Evolutionary conservation across 2,888 invertebrate species (phyloP), one percentile per base, ranked within the genome.

Genomic region (Heliconius ismenius): DNA sequence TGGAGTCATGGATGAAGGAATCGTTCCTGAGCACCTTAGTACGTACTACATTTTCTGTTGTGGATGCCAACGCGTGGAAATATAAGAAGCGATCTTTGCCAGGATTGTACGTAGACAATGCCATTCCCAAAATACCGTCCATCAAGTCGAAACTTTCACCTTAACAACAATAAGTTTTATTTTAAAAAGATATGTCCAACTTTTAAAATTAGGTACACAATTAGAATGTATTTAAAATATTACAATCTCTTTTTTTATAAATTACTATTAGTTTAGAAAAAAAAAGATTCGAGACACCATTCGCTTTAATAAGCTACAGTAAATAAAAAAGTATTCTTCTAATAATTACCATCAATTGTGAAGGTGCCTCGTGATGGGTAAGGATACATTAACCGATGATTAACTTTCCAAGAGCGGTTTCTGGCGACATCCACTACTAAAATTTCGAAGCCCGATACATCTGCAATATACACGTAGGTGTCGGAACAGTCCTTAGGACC

Each of bases 61-160:
- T 93, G 75, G 96, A 95, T 0, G 96, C 96, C 81, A 97, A 91
- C 0, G 96, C 94, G 85, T 97, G 97, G 92, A 96, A 97, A 87
- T 95, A 97, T 2, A 97, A 90, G 78, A 89, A 95, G 72, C 96
- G 94, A 67, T 92, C 94, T 0, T 78, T 81, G 2, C 88, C 88
- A 0, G 68, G 79, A 11, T 80, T 82, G 79, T 83, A 84, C 0
- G 96, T 96, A 10, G 96, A 95, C n/a, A 97, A 84, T 0, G 96
- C 95, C 90, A 97, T 91, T 1, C 96, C 97, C 3, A 97, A 86
- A 13, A 97, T 88, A 0, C 97, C 97, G 80, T 97, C 97, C 96
- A 96, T 97, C 65, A 97, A 86, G 79, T 96, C 96, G 83, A 97
- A 97, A 62, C 91, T 91, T 79, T 96, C 95, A 9, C 95, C 95